Percentiles rank a stretch among this genome's conserved stretches.
phyloP scores from a whole-genome alignment of 2,113 vertebrate species.

The Ovis canadensis region DNA sequence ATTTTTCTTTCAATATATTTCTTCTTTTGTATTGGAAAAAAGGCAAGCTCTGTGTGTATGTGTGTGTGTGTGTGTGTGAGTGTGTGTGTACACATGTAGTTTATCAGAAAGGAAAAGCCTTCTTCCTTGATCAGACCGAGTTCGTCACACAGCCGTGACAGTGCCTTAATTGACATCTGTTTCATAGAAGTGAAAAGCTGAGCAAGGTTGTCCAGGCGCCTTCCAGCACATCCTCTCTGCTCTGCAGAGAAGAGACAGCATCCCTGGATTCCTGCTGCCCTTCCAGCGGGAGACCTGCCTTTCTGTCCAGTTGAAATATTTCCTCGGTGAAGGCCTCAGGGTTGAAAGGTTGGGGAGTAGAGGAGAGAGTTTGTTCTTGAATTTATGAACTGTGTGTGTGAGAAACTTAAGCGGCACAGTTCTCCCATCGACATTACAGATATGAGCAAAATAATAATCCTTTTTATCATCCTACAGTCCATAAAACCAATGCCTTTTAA shows the following conservation, averaged over 20 bases:
- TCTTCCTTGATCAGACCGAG: background rate
- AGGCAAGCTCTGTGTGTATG: background rate
- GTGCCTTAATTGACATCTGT: background rate
- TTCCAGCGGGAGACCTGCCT: background rate
- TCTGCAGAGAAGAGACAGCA: background rate
- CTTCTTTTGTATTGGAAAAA: background rate
- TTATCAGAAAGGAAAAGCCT: background rate
- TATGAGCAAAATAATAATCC: background rate
- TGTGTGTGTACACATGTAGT: background rate
- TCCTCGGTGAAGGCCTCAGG: background rate
- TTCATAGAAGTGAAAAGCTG: background rate
- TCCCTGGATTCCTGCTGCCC: accelerated
- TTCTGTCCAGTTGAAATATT: background rate
- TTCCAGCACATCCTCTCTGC: background rate
- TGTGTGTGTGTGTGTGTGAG: background rate
- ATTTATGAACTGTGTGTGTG: background rate
- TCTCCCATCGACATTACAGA: background rate
- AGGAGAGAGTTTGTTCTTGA: background rate
- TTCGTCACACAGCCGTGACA: background rate
- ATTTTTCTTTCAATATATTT: background rate
- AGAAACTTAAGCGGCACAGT: background rate
- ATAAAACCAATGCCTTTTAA: constrained; percentile 16
- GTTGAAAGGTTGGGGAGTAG: background rate
- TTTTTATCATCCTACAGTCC: background rate
- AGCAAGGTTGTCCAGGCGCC: background rate